Conservation (phyloP, 2,113 vertebrate genomes). For the Chloroceryle aenea region DNA sequence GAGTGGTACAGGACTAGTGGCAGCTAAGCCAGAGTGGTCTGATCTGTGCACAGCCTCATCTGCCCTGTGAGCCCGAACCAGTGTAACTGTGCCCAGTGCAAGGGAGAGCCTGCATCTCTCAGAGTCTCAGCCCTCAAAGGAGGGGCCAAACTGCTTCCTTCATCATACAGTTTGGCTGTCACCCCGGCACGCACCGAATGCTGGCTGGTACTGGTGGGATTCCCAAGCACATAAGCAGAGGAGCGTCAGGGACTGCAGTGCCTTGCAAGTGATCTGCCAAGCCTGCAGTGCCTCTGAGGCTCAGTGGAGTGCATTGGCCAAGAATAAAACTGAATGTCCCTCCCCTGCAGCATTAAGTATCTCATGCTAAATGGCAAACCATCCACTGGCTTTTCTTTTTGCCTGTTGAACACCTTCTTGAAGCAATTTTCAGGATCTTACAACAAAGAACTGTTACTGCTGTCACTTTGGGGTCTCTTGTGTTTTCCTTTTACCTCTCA, state of each 20-base stretch:
- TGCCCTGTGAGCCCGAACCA: not conserved
- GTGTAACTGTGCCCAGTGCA: not conserved
- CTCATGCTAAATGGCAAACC: not conserved
- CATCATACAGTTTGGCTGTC: rapidly evolving
- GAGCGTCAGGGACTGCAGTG: not conserved
- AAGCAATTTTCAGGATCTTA: not conserved
- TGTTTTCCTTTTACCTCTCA: not conserved
- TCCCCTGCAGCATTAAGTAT: not conserved
- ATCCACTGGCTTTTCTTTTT: not conserved
- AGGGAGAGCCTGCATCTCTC: not conserved
- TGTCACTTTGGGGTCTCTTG: not conserved
- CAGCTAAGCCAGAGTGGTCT: not conserved
- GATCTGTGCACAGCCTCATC: not conserved
- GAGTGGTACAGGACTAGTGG: not conserved
- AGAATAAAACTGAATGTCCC: not conserved
- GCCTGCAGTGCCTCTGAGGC: not conserved
- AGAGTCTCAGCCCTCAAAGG: not conserved
- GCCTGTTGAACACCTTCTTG: not conserved
- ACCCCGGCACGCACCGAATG: rapidly evolving
- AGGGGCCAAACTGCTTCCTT: not conserved
- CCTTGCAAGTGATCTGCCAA: not conserved
- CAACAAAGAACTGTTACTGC: not conserved
- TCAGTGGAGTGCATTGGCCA: not conserved
- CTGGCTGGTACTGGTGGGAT: not conserved
- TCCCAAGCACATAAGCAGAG: rapidly evolving